A percentile compares a stretch with the other conserved stretches of the same genome.
phyloP scores from a whole-genome alignment of 1,140 invertebrate genomes.

The Argopecten irradians region DNA sequence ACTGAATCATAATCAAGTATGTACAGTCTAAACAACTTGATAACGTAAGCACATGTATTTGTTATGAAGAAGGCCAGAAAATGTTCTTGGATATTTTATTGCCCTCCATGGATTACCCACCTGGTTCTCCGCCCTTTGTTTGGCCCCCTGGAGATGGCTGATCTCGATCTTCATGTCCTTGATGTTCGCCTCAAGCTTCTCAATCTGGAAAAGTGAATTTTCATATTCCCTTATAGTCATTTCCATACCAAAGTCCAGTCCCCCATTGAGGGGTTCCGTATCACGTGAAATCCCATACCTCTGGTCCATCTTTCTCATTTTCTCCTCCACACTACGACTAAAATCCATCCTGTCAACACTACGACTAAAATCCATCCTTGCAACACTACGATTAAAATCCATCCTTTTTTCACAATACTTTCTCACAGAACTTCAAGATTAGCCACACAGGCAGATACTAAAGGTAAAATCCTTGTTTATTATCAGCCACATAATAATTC shows the following conservation, averaged over 20 bases:
- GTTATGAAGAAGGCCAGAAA: too few relatives aligned
- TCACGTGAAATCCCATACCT: background rate
- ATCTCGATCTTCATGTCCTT: conserved; percentile 68
- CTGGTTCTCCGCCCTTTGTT: conserved; percentile 64
- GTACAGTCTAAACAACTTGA: too few relatives aligned
- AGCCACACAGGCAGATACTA: background rate
- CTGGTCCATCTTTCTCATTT: conserved; percentile 21
- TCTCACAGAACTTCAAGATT: background rate
- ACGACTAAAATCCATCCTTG: background rate
- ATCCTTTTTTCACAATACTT: background rate
- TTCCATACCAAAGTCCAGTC: conserved; percentile 50
- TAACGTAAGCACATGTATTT: too few relatives aligned
- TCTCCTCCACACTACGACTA: conserved; percentile 14
- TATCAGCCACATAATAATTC: background rate
- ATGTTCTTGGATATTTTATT: too few relatives aligned
- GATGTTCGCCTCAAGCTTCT: conserved; percentile 65
- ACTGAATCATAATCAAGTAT: too few relatives aligned
- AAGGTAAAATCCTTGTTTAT: background rate
- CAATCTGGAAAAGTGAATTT: conserved; percentile 70
- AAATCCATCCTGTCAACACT: background rate
- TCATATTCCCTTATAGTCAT: conserved; percentile 58
- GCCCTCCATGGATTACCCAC: too few relatives aligned
- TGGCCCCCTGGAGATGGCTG: conserved; percentile 61
- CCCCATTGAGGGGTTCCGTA: background rate
- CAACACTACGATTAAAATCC: too few relatives aligned